phyloP scores from a whole-genome alignment of 2,888 invertebrate genomes.

The Drosophila neotestacea region DNA sequence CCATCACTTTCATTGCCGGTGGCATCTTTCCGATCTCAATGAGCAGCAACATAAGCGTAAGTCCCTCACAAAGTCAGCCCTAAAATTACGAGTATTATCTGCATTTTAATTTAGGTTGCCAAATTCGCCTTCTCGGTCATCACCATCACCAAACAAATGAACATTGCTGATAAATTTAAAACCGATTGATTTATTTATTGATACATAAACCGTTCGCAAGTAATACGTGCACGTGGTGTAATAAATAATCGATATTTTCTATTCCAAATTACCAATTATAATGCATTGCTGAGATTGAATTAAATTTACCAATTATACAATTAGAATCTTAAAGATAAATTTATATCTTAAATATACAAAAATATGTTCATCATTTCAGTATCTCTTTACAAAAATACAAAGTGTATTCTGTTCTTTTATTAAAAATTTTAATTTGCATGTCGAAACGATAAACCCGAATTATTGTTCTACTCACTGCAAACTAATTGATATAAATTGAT shows the following conservation, averaged over 20 bases:
- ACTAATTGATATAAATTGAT: neutral
- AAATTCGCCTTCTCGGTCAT: constrained; percentile 74
- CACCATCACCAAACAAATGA: constrained; percentile 66
- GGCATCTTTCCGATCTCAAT: constrained; percentile 69
- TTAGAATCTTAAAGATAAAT: neutral
- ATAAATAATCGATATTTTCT: neutral
- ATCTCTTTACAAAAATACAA: neutral
- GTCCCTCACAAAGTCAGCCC: constrained; percentile 10
- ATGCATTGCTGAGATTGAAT: neutral
- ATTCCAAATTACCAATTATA: neutral
- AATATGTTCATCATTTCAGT: too few relatives aligned
- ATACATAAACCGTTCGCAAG: neutral
- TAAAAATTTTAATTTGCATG: too few relatives aligned
- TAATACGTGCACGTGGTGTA: constrained; percentile 9
- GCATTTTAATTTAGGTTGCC: constrained; percentile 55
- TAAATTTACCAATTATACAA: neutral
- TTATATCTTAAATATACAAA: too few relatives aligned
- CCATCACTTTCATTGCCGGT: constrained; percentile 62
- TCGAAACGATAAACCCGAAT: too few relatives aligned
- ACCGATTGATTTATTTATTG: constrained; percentile 30
- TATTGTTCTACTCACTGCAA: too few relatives aligned
- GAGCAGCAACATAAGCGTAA: constrained; percentile 71
- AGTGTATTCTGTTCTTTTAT: too few relatives aligned
- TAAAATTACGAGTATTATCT: neutral
- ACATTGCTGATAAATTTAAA: constrained; percentile 67